These are phyloP conservation scores for Helostoma temminkii DNA, from an alignment of 2,797 vertebrate species.

Conservation along the genomic window DNA sequence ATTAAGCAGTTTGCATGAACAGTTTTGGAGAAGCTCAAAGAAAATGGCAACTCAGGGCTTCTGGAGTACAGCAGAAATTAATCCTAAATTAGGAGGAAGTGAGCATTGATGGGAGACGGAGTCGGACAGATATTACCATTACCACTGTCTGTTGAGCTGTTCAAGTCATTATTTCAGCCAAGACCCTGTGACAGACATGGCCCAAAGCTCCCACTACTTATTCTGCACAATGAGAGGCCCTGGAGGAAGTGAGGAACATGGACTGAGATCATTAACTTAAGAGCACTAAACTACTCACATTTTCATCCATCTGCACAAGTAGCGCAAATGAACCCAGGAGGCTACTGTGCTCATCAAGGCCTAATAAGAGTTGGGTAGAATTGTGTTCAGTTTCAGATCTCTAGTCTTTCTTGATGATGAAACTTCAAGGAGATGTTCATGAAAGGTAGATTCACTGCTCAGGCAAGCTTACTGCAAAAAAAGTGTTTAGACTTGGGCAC, in stretches of 20 bases:
- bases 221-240: constrained; percentile 69
- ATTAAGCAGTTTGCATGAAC: constrained; percentile 43
- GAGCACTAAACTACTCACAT: constrained; percentile 67
- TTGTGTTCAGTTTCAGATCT: constrained; percentile 30
- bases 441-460: constrained; percentile 37
- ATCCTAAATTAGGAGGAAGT: constrained; percentile 77
- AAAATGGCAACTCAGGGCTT: constrained; percentile 44
- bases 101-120: constrained; percentile 72
- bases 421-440: constrained; percentile 55
- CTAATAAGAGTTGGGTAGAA: constrained; percentile 44
- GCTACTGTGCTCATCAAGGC: constrained; percentile 34
- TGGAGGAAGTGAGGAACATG: constrained; percentile 69
- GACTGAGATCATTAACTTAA: constrained; percentile 76
- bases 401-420: constrained; percentile 23
- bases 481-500: no score
- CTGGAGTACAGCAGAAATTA: constrained; percentile 64
- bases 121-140: constrained; percentile 77
- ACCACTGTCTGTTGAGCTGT: constrained; percentile 70
- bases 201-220: constrained; percentile 67
- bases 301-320: constrained; percentile 65
- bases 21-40: constrained; percentile 51
- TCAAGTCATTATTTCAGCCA: constrained; percentile 79
- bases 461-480: constrained; percentile 44
- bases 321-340: constrained; percentile 61
- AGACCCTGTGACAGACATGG: constrained; percentile 72